These are phyloP conservation scores for Oxycera nigricornis DNA, from an alignment of 2,888 invertebrate genomes.

Conservation along the genomic window DNA sequence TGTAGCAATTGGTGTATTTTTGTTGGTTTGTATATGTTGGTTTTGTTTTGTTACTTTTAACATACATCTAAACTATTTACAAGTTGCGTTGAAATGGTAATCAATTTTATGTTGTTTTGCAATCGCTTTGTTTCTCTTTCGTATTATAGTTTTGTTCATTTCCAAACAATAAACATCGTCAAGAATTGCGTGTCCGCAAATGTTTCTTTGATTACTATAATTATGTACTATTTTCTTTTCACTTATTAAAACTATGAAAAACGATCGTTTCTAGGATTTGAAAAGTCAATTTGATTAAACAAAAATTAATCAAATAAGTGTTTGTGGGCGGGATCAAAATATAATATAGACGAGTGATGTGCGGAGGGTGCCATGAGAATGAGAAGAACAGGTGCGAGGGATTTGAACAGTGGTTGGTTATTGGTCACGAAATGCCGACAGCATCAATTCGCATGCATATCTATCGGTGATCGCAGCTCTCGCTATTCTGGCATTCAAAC, in stretches of 20 bases:
- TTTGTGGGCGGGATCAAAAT: constrained; percentile 26
- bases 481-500: too few species aligned
- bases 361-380: constrained; percentile 6
- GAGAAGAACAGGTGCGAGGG: neutral
- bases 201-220: constrained; percentile 1
- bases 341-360: constrained; percentile 15
- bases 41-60: constrained; percentile 18
- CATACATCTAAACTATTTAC: constrained; percentile 32
- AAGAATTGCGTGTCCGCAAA: constrained; percentile 3
- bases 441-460: neutral
- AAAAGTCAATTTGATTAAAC: constrained; percentile 36
- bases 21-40: constrained; percentile 23
- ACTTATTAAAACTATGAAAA: constrained; percentile 25
- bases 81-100: constrained; percentile 37
- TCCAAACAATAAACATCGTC: constrained; percentile 6
- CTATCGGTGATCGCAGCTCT: neutral
- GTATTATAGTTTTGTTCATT: constrained; percentile 13
- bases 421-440: too few species aligned
- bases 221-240: constrained; percentile 14
- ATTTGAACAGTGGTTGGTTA: neutral
- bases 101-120: constrained; percentile 17
- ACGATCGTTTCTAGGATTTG: constrained; percentile 7
- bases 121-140: neutral
- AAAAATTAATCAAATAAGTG: constrained; percentile 39
- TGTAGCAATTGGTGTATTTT: constrained; percentile 27